phyloP scores from a whole-genome alignment of 2,797 vertebrate genomes.

The Allenopithecus nigroviridis region DNA sequence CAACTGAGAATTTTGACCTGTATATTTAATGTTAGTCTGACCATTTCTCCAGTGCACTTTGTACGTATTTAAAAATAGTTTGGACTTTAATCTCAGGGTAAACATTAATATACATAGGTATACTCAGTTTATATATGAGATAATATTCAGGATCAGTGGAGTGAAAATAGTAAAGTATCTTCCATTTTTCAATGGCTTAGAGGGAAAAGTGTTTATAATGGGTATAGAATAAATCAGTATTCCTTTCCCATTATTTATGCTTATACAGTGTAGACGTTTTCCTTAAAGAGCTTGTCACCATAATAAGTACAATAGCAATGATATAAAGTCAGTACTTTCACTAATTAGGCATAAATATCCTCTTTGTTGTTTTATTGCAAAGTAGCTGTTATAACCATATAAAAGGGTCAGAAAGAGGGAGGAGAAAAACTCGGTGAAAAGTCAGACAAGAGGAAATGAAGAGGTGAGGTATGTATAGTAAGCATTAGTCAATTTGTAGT shows the following conservation, averaged over 20 bases:
- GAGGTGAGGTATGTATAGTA: not conserved
- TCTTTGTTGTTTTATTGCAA: not conserved
- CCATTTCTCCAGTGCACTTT: not conserved
- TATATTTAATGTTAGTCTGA: not conserved
- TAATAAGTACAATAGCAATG: not conserved
- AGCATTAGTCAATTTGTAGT: not conserved
- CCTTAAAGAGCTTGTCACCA: conserved; percentile 12
- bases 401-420: not conserved
- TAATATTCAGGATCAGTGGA: not conserved
- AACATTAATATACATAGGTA: not conserved
- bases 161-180: not conserved
- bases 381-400: not conserved
- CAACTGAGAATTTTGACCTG: not conserved
- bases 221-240: not conserved
- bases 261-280: not conserved
- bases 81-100: conserved; percentile 15
- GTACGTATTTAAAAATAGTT: conserved; percentile 31
- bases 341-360: not conserved
- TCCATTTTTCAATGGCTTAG: not conserved
- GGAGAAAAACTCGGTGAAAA: not conserved
- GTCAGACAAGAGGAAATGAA: not conserved
- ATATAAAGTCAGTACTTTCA: conserved; percentile 3
- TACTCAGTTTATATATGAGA: not conserved
- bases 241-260: not conserved
- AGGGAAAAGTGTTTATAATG: not conserved